Evolutionary conservation across 2,797 vertebrate genomes (phyloP), one percentile per base, ranked within the genome.

Genomic region (Borostomias antarcticus): DNA sequence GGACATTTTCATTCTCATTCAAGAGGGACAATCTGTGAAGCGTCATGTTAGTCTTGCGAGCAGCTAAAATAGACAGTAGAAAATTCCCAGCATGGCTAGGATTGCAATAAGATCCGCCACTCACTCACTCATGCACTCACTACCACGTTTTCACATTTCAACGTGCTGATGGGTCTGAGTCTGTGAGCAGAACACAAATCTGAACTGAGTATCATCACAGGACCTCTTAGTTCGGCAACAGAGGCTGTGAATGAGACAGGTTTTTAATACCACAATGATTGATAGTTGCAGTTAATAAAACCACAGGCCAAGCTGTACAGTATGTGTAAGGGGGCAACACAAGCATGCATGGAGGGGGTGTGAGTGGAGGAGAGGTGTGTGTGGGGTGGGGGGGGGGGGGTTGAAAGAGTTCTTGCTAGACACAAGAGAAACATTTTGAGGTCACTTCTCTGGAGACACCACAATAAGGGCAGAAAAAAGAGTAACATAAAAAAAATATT

Each of bases 81-180:
- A 80, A 74, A 82, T 78, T 81, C 77, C 75, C 58, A 62, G 66
- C 45, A 73, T 66, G 50, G 48, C 61, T 48, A 50, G 58, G 35
- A 77, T 33, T 77, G 80, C 74, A 83, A 81, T 30, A 30, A 30
- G 64, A 82, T 75, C 52, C 72, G 56, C 15, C 28, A 21, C 58
- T 51, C 62, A 28, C 53, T 10, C 29, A 1, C 11, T 48, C 4
- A 32, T 1, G 19, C 54, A 51, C 26, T 32, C 26, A 23, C 25
- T 13, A 23, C 9, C 50, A 28, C 25, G 2, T 51, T 26, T 8
- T 33, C 37, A 35, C 54, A 30, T 29, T 58, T 11, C 32, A 30
- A 72, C 6, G 8, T 11, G 21, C 47, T 65, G 23, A 69, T 48
- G n/a, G 15, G 29, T 62, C 29, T 69, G 26, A 60, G 60, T 30